These are phyloP conservation scores for Capreolus pygargus DNA, from an alignment of 2,113 vertebrate genomes.

Conservation along the genomic window DNA sequence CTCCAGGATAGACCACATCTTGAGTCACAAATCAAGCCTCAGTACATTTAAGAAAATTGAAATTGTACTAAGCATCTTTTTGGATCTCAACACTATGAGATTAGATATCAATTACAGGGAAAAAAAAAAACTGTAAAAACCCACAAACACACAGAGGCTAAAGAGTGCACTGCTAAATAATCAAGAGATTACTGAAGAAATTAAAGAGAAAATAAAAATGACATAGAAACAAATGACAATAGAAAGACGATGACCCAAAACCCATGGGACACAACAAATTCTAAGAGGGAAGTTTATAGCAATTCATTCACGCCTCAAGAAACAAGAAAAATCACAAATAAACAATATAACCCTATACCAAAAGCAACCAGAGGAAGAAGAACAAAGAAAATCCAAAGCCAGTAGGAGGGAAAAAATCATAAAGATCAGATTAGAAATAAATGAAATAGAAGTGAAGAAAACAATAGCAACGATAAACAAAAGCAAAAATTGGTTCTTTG, in stretches of 20 bases:
- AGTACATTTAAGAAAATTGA: not conserved
- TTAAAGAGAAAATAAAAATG: not conserved
- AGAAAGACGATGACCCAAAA: not conserved
- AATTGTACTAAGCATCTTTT: not conserved
- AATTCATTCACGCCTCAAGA: not conserved
- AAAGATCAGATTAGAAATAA: not conserved
- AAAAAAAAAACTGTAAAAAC: not conserved
- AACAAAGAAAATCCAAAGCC: not conserved
- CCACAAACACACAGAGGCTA: not conserved
- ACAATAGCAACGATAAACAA: not conserved
- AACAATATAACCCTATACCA: not conserved
- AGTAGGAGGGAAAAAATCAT: not conserved
- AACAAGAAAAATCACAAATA: not conserved
- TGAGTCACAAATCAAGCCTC: not conserved
- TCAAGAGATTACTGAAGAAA: not conserved
- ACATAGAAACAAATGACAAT: not conserved
- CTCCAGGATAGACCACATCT: not conserved
- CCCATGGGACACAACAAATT: not conserved
- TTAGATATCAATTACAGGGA: not conserved
- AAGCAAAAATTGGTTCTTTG: not conserved
- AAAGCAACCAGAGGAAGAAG: not conserved
- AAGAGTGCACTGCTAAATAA: not conserved
- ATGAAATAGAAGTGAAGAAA: not conserved
- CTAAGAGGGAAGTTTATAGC: not conserved
- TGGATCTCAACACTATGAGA: not conserved